phyloP scores from a whole-genome alignment of 1,140 invertebrate species.

The Oscheius sp. region DNA sequence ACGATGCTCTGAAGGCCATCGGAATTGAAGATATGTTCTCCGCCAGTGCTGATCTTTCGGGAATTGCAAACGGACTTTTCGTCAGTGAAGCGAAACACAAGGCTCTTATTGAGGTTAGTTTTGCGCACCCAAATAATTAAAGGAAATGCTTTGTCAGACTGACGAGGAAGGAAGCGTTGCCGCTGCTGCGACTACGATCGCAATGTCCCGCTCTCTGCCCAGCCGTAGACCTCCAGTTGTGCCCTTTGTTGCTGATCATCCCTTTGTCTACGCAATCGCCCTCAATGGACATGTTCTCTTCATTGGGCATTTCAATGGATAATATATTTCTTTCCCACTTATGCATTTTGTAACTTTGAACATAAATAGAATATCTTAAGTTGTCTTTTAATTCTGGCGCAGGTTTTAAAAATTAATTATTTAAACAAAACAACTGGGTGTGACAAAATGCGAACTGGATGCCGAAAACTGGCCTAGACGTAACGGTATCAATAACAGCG shows the following conservation, averaged over 20 bases:
- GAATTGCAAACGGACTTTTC: slow-evolving; percentile 8
- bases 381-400: too few species aligned
- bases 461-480: too few species aligned
- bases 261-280: not conserved
- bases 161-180: not conserved
- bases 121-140: too few species aligned
- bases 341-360: too few species aligned
- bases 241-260: slow-evolving; percentile 13
- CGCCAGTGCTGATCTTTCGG: slow-evolving; percentile 10
- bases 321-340: too few species aligned
- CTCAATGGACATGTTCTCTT: not conserved
- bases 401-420: too few species aligned
- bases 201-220: not conserved
- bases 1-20: not conserved
- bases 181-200: slow-evolving; percentile 3
- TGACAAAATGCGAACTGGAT: too few species aligned
- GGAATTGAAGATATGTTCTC: slow-evolving; percentile 3
- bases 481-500: too few species aligned
- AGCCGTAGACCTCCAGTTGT: not conserved
- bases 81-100: not conserved
- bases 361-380: too few species aligned
- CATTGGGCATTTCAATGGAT: not conserved
- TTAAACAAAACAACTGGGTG: too few species aligned
- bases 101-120: slow-evolving; percentile 4
- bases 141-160: too few species aligned